Conservation (phyloP, 2,797 vertebrate genomes). For the Dallia pectoralis region DNA sequence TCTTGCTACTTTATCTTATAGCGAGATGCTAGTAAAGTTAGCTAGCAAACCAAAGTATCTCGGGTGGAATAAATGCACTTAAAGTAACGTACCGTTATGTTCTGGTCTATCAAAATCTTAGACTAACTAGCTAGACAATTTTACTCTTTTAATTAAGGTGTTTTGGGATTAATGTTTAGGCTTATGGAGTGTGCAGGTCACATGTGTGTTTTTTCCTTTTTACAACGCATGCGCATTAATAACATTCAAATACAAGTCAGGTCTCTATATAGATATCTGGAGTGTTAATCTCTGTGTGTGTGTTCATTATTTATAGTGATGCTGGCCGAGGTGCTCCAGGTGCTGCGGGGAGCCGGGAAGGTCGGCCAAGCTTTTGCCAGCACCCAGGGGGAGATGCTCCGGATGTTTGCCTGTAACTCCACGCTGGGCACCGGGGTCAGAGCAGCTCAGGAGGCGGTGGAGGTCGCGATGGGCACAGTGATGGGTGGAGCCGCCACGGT, state of each 20-base stretch:
- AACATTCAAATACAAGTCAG: background rate
- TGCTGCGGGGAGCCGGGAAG: slow-evolving; percentile 75
- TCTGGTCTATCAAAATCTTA: too few species aligned
- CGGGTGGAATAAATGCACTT: too few species aligned
- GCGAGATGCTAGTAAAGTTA: too few species aligned
- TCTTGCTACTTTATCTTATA: too few species aligned
- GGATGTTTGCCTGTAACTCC: slow-evolving; percentile 69
- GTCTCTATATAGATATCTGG: too few species aligned
- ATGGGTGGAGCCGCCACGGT: slow-evolving; percentile 61
- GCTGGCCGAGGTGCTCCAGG: slow-evolving; percentile 71
- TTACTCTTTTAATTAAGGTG: background rate
- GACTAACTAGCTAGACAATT: background rate
- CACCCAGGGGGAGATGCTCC: slow-evolving; percentile 74
- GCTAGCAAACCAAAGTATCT: too few species aligned
- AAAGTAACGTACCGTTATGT: too few species aligned
- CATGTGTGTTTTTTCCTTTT: background rate
- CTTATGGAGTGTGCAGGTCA: background rate
- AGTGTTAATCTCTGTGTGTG: background rate
- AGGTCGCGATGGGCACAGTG: slow-evolving; percentile 56
- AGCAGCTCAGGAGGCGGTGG: slow-evolving; percentile 63
- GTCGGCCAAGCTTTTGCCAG: slow-evolving; percentile 71
- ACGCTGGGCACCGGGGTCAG: slow-evolving; percentile 65
- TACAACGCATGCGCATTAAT: too few species aligned
- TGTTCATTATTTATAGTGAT: slow-evolving; percentile 50
- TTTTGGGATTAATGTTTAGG: background rate